These are phyloP conservation scores for Champsocephalus gunnari DNA, from an alignment of 2,797 vertebrate species.

Conservation along the genomic window DNA sequence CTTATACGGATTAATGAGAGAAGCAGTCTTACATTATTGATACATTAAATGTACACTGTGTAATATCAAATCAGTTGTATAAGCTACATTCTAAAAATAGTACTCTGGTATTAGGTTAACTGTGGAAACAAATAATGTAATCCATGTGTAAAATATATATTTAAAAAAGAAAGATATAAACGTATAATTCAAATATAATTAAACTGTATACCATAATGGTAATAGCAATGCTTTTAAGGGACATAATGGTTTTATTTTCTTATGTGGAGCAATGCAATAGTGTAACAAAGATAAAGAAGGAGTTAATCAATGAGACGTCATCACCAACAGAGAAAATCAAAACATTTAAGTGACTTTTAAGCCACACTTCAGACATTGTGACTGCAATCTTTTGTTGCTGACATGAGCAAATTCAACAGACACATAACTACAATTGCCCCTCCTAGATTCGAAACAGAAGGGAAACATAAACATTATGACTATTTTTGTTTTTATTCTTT, in stretches of 20 bases:
- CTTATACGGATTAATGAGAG: not conserved
- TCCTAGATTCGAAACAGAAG: slow-evolving; percentile 16
- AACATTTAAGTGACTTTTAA: not conserved
- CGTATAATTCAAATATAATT: too few relatives aligned
- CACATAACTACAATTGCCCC: slow-evolving; percentile 8
- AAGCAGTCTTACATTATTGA: not conserved
- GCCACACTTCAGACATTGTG: not conserved
- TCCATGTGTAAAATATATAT: not conserved
- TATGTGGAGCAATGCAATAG: not conserved
- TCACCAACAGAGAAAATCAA: slow-evolving; percentile 3
- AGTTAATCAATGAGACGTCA: not conserved
- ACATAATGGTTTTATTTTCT: too few relatives aligned
- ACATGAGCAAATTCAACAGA: slow-evolving; percentile 1
- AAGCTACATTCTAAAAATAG: not conserved
- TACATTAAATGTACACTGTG: not conserved
- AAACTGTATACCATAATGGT: not conserved
- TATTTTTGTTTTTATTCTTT: slow-evolving; percentile 36
- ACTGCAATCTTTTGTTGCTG: not conserved
- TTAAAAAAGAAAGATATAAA: too few relatives aligned
- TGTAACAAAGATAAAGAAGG: not conserved
- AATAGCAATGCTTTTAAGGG: not conserved
- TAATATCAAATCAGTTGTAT: not conserved
- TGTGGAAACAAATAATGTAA: not conserved
- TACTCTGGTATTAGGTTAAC: not conserved
- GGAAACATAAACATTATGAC: not conserved